These are phyloP conservation scores for Idaea straminata DNA, from an alignment of 2,888 invertebrate species.

Conservation along the genomic window DNA sequence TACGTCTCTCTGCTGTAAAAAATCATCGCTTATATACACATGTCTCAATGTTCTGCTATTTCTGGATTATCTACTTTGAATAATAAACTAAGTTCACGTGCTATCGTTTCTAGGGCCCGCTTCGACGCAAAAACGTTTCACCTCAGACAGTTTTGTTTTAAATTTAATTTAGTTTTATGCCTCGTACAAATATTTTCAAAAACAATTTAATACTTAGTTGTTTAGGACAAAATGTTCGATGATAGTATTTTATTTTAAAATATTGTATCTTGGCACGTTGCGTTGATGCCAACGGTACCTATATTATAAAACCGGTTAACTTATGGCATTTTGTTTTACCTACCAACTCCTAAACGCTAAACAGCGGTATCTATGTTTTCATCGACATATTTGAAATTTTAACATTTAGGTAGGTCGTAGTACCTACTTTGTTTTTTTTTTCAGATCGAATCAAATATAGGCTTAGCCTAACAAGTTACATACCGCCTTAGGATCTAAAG, in stretches of 20 bases:
- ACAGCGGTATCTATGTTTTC: conserved; percentile 57
- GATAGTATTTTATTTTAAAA: conserved; percentile 4
- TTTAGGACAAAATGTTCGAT: too few species aligned
- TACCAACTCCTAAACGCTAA: conserved; percentile 49
- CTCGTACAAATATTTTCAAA: too few species aligned
- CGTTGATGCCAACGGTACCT: conserved; percentile 48
- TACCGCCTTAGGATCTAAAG: background rate
- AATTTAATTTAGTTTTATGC: too few species aligned
- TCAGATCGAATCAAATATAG: conserved; percentile 2
- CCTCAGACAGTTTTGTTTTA: too few species aligned
- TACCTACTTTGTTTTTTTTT: background rate
- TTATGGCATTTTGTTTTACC: conserved; percentile 49
- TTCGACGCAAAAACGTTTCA: too few species aligned
- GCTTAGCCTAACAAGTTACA: background rate
- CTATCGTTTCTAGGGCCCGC: too few species aligned
- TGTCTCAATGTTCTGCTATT: too few species aligned
- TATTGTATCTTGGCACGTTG: conserved; percentile 9
- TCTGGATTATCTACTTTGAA: too few species aligned
- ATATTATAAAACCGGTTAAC: conserved; percentile 50
- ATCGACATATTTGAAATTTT: conserved; percentile 63
- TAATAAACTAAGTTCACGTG: too few species aligned
- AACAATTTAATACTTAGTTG: too few species aligned
- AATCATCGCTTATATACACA: too few species aligned
- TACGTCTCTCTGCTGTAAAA: too few species aligned
- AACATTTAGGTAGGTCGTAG: conserved; percentile 37